Base-by-base conservation (phyloP, 2,888 invertebrate species). In the Timema podura region DNA sequence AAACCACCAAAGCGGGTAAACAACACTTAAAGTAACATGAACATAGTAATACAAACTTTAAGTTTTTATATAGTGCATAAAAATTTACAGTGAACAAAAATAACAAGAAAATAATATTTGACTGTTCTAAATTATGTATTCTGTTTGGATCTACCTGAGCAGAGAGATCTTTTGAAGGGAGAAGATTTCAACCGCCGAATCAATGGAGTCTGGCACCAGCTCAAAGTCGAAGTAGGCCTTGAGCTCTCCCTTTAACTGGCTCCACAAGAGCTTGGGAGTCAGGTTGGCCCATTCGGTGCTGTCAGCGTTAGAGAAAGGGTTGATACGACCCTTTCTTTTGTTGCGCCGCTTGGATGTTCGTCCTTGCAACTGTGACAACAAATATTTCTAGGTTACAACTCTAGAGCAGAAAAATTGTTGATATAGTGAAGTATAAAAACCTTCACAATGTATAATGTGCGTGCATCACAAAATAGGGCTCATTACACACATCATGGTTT, bases 221-320 rank as follows among this genome's bases (percentile, higher is more conserved):
- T 92, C 92, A 84, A 91, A 98, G 76, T 95, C 95, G 85, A 92
- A 98, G 79, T 98, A 98, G 0, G 89, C 83, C 82, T 91, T 87
- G 15, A 93, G 84, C 79, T 96, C 96, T 64, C 88, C 85, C 78
- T 89, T 89, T 71, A 99, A 89, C 81, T 95, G 95, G 75, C 89
- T 84, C 94, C 98, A 98, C 65, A 99, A 85, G 6, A 89, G 85
- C 79, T 91, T 92, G 0, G 95, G 92, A 6, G 95, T 95, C 72
- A 97, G 84, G 73, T 86, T 86, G 5, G 93, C 90, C 98, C 98
- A 99, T 77, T 94, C 95, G 78, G 88, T 89, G 75, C 86, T 86
- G 76, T 85, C 86, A 74, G 79, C 79, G 72, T 82, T 80, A 76
- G 82, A 80, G 73, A 80, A 82, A 75, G 81, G 81, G 75, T 84